A percentile compares a stretch with the other conserved stretches of the same genome.
Evolutionary conservation across 2,797 vertebrate species (phyloP).

Genomic region (Lacerta agilis): DNA sequence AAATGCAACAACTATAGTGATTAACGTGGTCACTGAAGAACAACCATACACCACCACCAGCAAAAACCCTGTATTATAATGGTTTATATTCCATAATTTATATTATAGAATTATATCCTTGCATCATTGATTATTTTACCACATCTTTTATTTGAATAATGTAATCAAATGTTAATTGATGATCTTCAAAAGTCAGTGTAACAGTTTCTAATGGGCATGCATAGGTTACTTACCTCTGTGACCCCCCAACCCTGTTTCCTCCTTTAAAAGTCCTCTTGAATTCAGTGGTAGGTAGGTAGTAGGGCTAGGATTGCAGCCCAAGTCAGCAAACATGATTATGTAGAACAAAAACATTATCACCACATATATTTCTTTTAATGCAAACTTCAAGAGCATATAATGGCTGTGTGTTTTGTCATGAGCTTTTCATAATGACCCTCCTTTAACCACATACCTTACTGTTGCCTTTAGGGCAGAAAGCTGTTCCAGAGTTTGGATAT

Average conservation of each 20-base stretch:
- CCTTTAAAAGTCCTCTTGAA: too few relatives aligned
- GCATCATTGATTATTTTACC: neutral
- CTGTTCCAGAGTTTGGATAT: conserved; percentile 92
- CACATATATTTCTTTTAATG: neutral
- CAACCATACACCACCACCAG: too few relatives aligned
- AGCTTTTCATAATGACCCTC: neutral
- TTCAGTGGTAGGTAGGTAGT: too few relatives aligned
- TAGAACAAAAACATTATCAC: neutral
- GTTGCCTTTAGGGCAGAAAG: conserved; percentile 85
- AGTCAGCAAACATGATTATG: neutral
- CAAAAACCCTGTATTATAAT: neutral
- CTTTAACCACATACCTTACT: conserved; percentile 27
- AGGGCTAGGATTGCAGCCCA: too few relatives aligned
- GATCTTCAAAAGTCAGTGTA: neutral
- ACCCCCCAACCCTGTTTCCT: too few relatives aligned
- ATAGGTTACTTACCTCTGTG: neutral
- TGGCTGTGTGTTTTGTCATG: neutral
- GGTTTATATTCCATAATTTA: neutral
- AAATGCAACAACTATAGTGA: neutral
- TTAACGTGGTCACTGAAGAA: neutral
- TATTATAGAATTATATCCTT: neutral
- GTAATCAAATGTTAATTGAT: neutral
- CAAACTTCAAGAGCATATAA: neutral
- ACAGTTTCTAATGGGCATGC: neutral
- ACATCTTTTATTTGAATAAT: neutral